Evolutionary conservation across 1,140 invertebrate genomes (phyloP).

Genomic region (Musca vetustissima): DNA sequence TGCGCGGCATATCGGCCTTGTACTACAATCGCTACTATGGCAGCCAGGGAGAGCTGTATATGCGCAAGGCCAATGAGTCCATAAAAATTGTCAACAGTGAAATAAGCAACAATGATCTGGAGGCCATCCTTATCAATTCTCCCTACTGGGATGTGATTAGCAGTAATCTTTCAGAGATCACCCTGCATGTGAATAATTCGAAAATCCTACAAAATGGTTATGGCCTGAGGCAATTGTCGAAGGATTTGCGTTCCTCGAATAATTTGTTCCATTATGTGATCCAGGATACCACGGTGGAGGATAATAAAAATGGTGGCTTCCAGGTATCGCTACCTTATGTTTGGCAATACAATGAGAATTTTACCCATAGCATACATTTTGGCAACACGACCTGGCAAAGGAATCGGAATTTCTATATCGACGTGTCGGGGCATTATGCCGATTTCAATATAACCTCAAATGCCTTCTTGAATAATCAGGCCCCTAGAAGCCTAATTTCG

Average conservation of each 20-base stretch:
- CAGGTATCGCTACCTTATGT: slow-evolving; percentile 87
- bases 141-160: slow-evolving; percentile 81
- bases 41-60: slow-evolving; percentile 79
- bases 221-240: slow-evolving; percentile 83
- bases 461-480: slow-evolving; percentile 82
- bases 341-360: slow-evolving; percentile 94
- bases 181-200: slow-evolving; percentile 81
- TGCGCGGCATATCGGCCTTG: slow-evolving; percentile 76
- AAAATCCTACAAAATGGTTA: slow-evolving; percentile 81
- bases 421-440: slow-evolving; percentile 90
- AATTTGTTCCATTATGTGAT: slow-evolving; percentile 93
- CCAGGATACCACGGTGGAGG: slow-evolving; percentile 83
- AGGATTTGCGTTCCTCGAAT: slow-evolving; percentile 87
- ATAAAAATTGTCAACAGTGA: slow-evolving; percentile 78
- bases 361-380: slow-evolving; percentile 85
- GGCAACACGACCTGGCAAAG: slow-evolving; percentile 83
- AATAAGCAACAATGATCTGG: slow-evolving; percentile 75
- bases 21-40: slow-evolving; percentile 90
- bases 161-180: slow-evolving; percentile 82
- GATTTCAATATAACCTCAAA: slow-evolving; percentile 81
- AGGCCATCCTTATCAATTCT: slow-evolving; percentile 79
- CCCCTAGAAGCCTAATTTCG: slow-evolving; percentile 78
- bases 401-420: slow-evolving; percentile 83
- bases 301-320: slow-evolving; percentile 82
- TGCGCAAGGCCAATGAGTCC: slow-evolving; percentile 85